These are phyloP conservation scores for Punctoribates punctum DNA, from an alignment of 2,888 invertebrate genomes.

Conservation along the genomic window DNA sequence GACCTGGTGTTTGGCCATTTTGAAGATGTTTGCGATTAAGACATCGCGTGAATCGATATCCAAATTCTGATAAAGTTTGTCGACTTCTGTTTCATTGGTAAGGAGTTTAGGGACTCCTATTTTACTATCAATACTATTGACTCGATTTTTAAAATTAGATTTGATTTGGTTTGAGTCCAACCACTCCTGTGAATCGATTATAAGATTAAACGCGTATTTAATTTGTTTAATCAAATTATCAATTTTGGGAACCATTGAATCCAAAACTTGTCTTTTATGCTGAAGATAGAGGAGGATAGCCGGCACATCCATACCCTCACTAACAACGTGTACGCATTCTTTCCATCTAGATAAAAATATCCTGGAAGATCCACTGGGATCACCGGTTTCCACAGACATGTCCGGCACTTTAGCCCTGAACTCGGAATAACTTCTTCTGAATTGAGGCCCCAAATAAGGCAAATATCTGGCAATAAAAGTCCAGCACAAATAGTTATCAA, in stretches of 20 bases:
- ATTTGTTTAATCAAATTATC: conserved; percentile 37
- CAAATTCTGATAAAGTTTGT: conserved; percentile 24
- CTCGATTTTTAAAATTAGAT: conserved; percentile 33
- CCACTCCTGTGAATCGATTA: conserved; percentile 40
- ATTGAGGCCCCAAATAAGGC: conserved; percentile 53
- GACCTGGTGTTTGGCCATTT: conserved; percentile 38
- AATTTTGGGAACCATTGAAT: background rate
- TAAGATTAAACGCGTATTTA: conserved; percentile 34
- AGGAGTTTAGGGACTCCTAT: conserved; percentile 41
- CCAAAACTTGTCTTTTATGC: conserved; percentile 41
- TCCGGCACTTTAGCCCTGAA: conserved; percentile 51
- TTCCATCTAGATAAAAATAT: conserved; percentile 49
- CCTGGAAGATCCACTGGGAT: conserved; percentile 11
- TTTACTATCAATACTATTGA: conserved; percentile 11
- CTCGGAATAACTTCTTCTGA: conserved; percentile 51
- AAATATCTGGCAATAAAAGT: conserved; percentile 55
- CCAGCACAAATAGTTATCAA: conserved; percentile 58
- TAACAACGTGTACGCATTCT: conserved; percentile 49
- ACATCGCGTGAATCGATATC: conserved; percentile 28
- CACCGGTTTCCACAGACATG: conserved; percentile 42
- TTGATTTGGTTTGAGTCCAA: background rate
- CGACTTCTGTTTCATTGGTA: conserved; percentile 11
- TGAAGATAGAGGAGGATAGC: conserved; percentile 48
- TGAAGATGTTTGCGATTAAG: conserved; percentile 42
- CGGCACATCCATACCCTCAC: conserved; percentile 49